Evolutionary conservation across 1,140 invertebrate species (phyloP).

Genomic region (Oedothorax gibbosus): DNA sequence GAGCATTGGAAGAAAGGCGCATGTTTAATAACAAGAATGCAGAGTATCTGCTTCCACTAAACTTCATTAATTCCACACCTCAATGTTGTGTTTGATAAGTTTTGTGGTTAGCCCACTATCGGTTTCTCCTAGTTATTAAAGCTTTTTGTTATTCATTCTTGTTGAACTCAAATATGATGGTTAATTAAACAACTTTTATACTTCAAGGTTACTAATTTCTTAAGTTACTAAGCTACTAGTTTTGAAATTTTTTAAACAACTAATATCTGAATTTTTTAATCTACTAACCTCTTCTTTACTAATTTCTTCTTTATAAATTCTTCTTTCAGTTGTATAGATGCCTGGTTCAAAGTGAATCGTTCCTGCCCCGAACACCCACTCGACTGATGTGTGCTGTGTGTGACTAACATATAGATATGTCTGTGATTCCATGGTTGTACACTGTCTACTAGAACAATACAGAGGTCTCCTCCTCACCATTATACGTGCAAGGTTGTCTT

Average conservation of each 20-base stretch:
- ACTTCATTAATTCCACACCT: too few relatives aligned
- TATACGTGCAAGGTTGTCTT: slow-evolving; percentile 13
- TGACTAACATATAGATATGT: slow-evolving; percentile 53
- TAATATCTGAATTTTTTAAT: not conserved
- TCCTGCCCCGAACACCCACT: slow-evolving; percentile 96
- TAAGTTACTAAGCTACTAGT: too few relatives aligned
- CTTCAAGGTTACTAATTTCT: too few relatives aligned
- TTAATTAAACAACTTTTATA: too few relatives aligned
- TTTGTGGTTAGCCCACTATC: too few relatives aligned
- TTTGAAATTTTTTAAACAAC: not conserved
- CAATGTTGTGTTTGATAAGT: too few relatives aligned
- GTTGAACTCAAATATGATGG: too few relatives aligned
- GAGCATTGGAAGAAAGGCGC: too few relatives aligned
- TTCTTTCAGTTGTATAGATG: slow-evolving; percentile 87
- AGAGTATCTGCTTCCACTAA: too few relatives aligned
- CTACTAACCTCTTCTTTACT: not conserved
- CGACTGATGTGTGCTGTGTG: slow-evolving; percentile 73
- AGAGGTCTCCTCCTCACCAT: slow-evolving; percentile 20
- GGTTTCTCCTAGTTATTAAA: too few relatives aligned
- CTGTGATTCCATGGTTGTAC: slow-evolving; percentile 58
- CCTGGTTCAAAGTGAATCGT: slow-evolving; percentile 97
- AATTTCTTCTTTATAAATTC: slow-evolving; percentile 47
- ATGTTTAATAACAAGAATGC: too few relatives aligned
- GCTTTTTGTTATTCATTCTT: too few relatives aligned
- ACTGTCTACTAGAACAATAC: slow-evolving; percentile 35